Conservation (phyloP, 2,888 invertebrate genomes). For the Aricia artaxerxes region DNA sequence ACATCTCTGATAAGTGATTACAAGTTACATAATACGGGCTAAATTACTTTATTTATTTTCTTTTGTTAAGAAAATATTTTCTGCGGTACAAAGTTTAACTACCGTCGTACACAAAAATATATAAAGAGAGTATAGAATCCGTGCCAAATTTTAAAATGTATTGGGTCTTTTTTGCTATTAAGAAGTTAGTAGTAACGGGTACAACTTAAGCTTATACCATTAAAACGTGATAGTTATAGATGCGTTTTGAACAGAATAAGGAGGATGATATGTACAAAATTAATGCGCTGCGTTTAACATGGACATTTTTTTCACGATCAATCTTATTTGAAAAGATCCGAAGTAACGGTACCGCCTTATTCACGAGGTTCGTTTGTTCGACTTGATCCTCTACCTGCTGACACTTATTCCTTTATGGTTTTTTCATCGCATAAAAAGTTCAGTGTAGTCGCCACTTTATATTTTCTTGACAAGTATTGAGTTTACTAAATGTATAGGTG, state of each 20-base stretch:
- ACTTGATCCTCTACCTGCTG: conserved; percentile 65
- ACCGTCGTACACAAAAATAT: background rate
- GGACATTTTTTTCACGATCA: conserved; percentile 40
- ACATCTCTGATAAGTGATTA: background rate
- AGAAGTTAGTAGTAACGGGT: background rate
- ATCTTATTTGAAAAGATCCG: conserved; percentile 56
- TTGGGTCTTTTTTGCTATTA: background rate
- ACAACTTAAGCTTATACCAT: background rate
- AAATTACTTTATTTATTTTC: background rate
- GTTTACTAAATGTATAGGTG: background rate
- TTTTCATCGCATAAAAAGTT: conserved; percentile 57
- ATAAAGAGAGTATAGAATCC: background rate
- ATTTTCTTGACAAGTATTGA: background rate
- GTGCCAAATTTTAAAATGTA: background rate
- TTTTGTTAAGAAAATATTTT: background rate
- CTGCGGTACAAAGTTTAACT: background rate
- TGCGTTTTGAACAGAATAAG: conserved; percentile 2
- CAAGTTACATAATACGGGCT: background rate
- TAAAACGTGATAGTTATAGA: conserved; percentile 10
- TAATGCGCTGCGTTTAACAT: conserved; percentile 9
- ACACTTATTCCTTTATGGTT: conserved; percentile 67
- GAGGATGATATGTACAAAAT: conserved; percentile 2
- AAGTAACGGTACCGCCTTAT: conserved; percentile 63
- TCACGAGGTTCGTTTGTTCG: conserved; percentile 57
- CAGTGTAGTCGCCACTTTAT: conserved; percentile 40